phyloP scores from a whole-genome alignment of 2,888 invertebrate species.

The Limnephilus rhombicus region DNA sequence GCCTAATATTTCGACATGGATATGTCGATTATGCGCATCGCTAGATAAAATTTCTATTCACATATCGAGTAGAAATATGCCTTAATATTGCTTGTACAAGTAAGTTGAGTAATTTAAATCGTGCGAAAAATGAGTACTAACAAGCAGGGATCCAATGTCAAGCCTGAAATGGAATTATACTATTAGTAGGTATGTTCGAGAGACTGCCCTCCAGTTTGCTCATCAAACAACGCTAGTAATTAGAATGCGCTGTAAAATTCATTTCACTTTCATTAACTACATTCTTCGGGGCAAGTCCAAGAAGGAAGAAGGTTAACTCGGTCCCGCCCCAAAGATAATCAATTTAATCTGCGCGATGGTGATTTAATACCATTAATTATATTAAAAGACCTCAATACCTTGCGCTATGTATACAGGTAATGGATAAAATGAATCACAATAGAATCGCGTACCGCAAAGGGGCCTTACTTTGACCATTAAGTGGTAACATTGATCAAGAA shows the following conservation, averaged over 20 bases:
- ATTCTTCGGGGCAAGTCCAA: neutral
- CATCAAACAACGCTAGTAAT: constrained; percentile 4
- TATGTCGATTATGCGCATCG: neutral
- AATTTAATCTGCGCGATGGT: constrained; percentile 29
- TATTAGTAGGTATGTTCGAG: neutral
- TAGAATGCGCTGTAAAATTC: constrained; percentile 15
- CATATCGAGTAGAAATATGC: neutral
- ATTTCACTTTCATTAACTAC: constrained; percentile 24
- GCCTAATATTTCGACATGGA: neutral
- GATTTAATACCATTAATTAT: constrained; percentile 42
- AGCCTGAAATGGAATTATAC: neutral
- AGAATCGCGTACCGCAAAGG: constrained; percentile 5
- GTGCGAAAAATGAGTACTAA: neutral
- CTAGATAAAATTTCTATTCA: neutral
- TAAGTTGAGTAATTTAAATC: neutral
- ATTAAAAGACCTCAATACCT: constrained; percentile 31
- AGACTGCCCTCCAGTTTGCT: neutral
- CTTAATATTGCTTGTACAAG: neutral
- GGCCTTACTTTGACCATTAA: neutral
- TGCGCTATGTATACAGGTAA: constrained; percentile 30
- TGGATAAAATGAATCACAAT: constrained; percentile 33
- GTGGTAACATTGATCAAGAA: neutral
- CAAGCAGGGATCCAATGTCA: neutral
- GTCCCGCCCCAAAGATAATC: constrained; percentile 28
- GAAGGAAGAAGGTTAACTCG: constrained; percentile 24